Evolutionary conservation across 2,113 vertebrate genomes (phyloP).

Genomic region (Emydocephalus ijimae): DNA sequence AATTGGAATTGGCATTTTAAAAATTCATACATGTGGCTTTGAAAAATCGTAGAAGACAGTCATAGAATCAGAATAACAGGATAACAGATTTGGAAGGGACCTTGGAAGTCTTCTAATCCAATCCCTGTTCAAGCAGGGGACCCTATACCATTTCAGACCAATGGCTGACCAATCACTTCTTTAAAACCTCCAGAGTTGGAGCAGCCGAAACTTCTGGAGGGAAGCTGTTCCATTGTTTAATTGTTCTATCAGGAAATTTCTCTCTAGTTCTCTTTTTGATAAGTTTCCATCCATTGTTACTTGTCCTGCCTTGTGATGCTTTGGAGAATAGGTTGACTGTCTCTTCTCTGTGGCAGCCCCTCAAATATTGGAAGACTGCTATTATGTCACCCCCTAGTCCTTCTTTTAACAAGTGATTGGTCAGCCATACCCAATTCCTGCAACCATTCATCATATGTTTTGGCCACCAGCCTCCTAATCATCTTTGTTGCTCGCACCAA

Average conservation of each 20-base stretch:
- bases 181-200: not conserved
- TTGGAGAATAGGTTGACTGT: not conserved
- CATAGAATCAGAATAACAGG: not conserved
- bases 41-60: not conserved
- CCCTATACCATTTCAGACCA: not conserved
- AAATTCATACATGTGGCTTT: not conserved
- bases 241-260: not conserved
- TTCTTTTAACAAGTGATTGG: not conserved
- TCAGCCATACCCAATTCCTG: not conserved
- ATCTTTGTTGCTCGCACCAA: not conserved
- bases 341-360: not conserved
- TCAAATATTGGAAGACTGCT: not conserved
- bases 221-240: not conserved
- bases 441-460: not conserved
- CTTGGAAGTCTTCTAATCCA: not conserved
- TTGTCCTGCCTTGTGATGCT: not conserved
- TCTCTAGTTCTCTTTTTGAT: not conserved
- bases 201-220: not conserved
- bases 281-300: not conserved
- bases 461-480: not conserved
- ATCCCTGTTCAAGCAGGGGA: not conserved
- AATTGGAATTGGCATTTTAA: not conserved
- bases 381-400: not conserved
- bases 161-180: not conserved
- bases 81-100: not conserved